Evolutionary conservation across 2,888 invertebrate genomes (phyloP).

Genomic region (Atethmia centrago): DNA sequence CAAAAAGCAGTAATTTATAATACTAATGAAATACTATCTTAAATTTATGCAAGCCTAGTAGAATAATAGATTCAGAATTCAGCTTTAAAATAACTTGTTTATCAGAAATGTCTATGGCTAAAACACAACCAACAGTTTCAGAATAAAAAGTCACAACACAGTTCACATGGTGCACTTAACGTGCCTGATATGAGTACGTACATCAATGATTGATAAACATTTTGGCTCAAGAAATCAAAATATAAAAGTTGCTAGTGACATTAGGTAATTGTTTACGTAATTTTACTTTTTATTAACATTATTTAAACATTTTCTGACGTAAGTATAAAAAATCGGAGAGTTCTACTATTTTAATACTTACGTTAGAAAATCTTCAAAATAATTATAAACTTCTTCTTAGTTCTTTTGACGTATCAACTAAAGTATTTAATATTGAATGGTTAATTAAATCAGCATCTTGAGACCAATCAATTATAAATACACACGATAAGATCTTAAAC

Average conservation of each 20-base stretch:
- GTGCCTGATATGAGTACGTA: not conserved
- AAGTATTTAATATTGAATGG: conserved; percentile 20
- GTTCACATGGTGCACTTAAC: not conserved
- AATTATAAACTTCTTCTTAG: conserved; percentile 13
- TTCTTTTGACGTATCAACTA: conserved; percentile 9
- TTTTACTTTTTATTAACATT: not conserved
- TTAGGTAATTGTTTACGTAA: not conserved
- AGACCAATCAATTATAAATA: conserved; percentile 26
- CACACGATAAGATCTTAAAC: conserved; percentile 31
- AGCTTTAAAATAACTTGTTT: not conserved
- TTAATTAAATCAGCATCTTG: conserved; percentile 37
- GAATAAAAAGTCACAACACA: conserved; percentile 14
- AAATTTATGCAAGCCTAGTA: not conserved
- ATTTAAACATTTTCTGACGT: conserved; percentile 4
- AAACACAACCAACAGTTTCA: not conserved
- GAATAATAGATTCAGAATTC: not conserved
- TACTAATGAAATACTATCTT: no score
- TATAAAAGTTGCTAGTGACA: conserved; percentile 13
- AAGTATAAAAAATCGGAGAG: no score
- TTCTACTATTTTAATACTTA: no score
- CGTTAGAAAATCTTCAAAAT: no score
- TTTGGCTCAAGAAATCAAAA: not conserved
- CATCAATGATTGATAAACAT: not conserved
- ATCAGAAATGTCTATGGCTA: no score
- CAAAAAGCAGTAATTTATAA: no score